Percentiles rank a stretch among this genome's conserved stretches.
These are phyloP conservation scores for Phyto melanocephala DNA, from an alignment of 2,888 invertebrate species.

Conservation along the genomic window DNA sequence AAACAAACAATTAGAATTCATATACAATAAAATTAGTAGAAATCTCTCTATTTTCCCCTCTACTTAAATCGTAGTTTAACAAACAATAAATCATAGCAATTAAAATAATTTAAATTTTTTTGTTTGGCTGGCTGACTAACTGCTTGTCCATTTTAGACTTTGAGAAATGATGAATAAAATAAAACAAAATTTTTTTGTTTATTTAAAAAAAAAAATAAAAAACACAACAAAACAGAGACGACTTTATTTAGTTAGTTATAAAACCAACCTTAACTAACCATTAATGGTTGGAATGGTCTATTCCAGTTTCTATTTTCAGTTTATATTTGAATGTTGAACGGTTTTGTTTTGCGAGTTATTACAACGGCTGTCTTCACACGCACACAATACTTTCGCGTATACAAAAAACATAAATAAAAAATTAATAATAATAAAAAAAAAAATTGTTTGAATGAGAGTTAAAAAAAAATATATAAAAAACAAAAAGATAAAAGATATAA, in stretches of 20 bases:
- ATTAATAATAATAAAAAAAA: background rate
- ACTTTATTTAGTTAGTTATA: conserved; percentile 30
- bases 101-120: conserved; percentile 36
- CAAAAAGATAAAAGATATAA: background rate
- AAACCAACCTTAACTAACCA: conserved; percentile 51
- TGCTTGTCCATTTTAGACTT: background rate
- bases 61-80: background rate
- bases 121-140: conserved; percentile 1
- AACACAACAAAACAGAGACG: conserved; percentile 32
- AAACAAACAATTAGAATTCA: background rate
- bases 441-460: background rate
- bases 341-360: conserved; percentile 40
- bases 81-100: conserved; percentile 7
- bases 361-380: background rate
- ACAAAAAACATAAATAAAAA: conserved; percentile 3
- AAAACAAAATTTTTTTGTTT: conserved; percentile 8
- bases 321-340: conserved; percentile 53
- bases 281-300: conserved; percentile 35
- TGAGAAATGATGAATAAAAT: conserved; percentile 11
- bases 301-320: conserved; percentile 63
- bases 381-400: conserved; percentile 1
- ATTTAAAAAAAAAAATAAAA: conserved; percentile 15
- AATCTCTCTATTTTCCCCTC: background rate
- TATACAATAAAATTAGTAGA: no score
- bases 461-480: background rate